A percentile compares a stretch with the other conserved stretches of the same genome.
These are phyloP conservation scores for Kryphioiulus occultus DNA, from an alignment of 2,888 invertebrate genomes.

Conservation along the genomic window DNA sequence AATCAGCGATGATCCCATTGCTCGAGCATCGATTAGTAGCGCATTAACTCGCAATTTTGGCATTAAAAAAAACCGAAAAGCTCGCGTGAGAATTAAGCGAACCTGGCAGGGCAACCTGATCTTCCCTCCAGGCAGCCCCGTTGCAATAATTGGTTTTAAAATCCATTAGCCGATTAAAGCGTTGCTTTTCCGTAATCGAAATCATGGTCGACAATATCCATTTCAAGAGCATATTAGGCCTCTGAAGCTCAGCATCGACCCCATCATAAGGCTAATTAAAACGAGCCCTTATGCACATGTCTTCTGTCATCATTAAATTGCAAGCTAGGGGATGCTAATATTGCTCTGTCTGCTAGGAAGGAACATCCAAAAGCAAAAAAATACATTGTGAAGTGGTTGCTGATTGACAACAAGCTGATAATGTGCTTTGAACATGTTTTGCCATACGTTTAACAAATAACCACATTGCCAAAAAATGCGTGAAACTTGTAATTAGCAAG, in stretches of 20 bases:
- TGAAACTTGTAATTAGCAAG: no score
- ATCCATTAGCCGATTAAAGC: slow-evolving; percentile 24
- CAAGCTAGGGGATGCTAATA: no score
- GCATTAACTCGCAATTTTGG: background rate
- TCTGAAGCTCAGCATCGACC: background rate
- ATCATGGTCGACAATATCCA: background rate
- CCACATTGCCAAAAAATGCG: no score
- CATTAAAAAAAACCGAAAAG: background rate
- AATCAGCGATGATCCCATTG: background rate
- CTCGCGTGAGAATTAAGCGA: background rate
- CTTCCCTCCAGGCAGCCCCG: background rate
- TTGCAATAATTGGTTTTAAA: slow-evolving; percentile 22
- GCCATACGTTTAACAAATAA: no score
- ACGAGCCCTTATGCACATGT: no score
- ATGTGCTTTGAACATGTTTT: no score
- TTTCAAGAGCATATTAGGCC: background rate
- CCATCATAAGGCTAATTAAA: background rate
- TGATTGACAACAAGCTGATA: no score
- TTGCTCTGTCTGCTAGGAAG: no score
- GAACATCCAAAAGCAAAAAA: no score
- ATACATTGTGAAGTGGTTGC: no score
- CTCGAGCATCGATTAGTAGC: background rate
- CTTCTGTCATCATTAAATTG: no score
- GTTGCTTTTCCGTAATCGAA: background rate
- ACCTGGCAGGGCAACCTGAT: background rate